These are phyloP conservation scores for Xanthorhoe designata DNA, from an alignment of 2,888 invertebrate genomes.

Conservation along the genomic window DNA sequence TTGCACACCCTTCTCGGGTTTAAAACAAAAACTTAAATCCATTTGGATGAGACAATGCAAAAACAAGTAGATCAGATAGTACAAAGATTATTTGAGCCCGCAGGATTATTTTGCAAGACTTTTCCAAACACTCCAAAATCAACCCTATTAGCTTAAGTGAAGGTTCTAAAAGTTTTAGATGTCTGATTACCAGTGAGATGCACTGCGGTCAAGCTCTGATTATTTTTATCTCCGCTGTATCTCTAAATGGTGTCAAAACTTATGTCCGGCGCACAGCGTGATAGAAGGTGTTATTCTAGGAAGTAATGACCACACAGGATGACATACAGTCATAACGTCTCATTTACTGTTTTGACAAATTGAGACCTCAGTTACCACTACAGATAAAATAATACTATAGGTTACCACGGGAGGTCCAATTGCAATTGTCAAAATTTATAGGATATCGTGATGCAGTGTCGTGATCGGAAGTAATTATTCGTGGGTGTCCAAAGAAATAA, in stretches of 20 bases:
- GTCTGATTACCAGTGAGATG: constrained; percentile 43
- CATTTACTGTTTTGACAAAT: constrained; percentile 78
- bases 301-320: constrained; percentile 77
- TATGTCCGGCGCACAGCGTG: constrained; percentile 80
- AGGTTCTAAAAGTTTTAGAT: constrained; percentile 36
- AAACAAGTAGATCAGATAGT: constrained; percentile 80
- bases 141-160: constrained; percentile 31
- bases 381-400: too few relatives aligned
- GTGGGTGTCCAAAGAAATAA: constrained; percentile 60
- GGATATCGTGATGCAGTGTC: constrained; percentile 52
- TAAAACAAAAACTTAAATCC: constrained; percentile 78
- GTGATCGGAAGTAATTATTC: constrained; percentile 75
- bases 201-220: constrained; percentile 78
- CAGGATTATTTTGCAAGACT: constrained; percentile 67
- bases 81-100: constrained; percentile 70
- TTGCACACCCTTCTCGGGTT: constrained; percentile 69
- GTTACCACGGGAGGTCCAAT: constrained; percentile 74
- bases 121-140: neutral
- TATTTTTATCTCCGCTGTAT: constrained; percentile 76
- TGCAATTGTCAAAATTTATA: constrained; percentile 58
- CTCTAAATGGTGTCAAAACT: constrained; percentile 81
- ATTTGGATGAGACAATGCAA: constrained; percentile 69
- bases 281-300: constrained; percentile 75
- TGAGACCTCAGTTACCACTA: constrained; percentile 58
- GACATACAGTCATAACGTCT: constrained; percentile 59